A percentile compares a stretch with the other conserved stretches of the same genome.
phyloP scores from a whole-genome alignment of 1,140 invertebrate species.

The Orchestia grillus region DNA sequence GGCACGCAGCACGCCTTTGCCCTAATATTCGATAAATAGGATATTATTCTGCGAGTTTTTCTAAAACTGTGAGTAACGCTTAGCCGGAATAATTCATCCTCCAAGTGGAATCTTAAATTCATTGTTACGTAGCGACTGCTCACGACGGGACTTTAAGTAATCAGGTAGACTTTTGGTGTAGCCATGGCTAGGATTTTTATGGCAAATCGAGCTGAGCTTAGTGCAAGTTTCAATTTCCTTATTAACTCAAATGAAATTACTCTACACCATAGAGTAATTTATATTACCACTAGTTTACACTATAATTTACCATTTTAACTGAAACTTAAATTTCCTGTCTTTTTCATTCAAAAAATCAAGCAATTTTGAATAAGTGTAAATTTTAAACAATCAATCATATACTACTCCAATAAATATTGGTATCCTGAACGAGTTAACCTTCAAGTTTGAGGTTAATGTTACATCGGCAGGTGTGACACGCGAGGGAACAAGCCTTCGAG shows the following conservation, averaged over 20 bases:
- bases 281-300: no score
- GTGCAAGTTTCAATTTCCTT: neutral
- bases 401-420: no score
- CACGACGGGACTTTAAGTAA: neutral
- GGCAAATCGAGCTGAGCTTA: neutral
- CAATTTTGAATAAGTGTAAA: no score
- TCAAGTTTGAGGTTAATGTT: no score
- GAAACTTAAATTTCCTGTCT: neutral
- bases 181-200: neutral
- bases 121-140: neutral
- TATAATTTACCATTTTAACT: no score
- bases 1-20: neutral
- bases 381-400: no score
- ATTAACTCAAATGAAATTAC: neutral
- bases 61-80: neutral
- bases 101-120: neutral
- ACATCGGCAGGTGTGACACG: no score
- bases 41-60: neutral
- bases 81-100: neutral
- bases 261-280: no score
- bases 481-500: no score
- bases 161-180: neutral
- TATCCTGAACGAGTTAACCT: no score
- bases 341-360: no score
- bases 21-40: neutral